Conservation (phyloP, 2,888 invertebrate species). For the Oscheius sp. region DNA sequence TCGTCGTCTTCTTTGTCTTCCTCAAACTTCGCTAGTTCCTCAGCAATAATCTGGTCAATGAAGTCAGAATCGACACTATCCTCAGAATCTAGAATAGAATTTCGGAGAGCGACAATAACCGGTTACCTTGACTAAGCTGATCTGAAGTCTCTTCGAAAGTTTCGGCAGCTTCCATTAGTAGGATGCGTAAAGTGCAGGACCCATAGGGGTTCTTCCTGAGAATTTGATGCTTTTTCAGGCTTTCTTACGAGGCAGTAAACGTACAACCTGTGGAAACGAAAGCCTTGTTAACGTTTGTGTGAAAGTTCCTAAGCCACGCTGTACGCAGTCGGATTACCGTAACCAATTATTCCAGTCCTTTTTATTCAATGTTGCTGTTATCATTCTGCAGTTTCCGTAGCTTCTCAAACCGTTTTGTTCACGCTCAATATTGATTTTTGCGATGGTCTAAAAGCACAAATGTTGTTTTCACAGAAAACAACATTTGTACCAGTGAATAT, state of each 20-base stretch:
- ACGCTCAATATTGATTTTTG: no score
- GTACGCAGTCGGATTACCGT: slow-evolving; percentile 4
- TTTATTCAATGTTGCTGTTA: background rate
- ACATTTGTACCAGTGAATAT: no score
- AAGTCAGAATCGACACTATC: background rate
- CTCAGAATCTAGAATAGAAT: no score
- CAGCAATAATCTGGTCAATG: background rate
- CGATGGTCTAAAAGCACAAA: no score
- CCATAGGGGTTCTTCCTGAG: background rate
- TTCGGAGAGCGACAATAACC: no score
- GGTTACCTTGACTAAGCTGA: no score
- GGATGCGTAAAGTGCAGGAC: background rate
- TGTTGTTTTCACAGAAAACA: no score
- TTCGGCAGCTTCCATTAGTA: background rate
- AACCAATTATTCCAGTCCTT: background rate
- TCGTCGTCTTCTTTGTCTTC: background rate
- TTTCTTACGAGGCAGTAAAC: background rate
- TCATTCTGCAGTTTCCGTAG: background rate
- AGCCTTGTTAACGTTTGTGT: no score
- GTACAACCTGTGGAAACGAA: background rate
- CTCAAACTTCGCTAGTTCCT: background rate
- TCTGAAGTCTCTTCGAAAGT: no score
- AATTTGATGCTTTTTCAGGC: background rate
- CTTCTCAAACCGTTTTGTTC: background rate
- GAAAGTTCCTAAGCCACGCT: background rate